These are phyloP conservation scores for Rhabdomys dilectus DNA, from an alignment of 2,113 vertebrate species.

Conservation along the genomic window DNA sequence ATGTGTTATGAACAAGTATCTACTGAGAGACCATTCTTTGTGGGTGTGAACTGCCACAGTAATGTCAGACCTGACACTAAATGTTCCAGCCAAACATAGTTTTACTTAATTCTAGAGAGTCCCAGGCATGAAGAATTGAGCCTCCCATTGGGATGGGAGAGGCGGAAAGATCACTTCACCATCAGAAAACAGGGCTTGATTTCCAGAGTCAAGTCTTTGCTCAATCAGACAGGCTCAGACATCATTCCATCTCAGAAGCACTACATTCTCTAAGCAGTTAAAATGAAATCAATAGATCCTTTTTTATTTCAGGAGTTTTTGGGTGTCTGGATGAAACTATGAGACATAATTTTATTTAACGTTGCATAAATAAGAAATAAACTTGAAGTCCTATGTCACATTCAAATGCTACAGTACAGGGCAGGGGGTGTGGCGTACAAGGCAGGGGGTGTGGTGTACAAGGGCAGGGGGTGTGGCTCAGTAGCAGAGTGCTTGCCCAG, in stretches of 20 bases:
- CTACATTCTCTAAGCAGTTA: slow-evolving; percentile 38
- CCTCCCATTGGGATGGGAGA: neutral
- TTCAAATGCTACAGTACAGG: neutral
- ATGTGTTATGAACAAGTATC: neutral
- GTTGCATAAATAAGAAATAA: neutral
- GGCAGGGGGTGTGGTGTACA: too few relatives aligned
- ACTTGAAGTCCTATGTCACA: neutral
- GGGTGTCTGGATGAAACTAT: neutral
- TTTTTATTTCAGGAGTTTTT: neutral
- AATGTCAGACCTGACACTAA: neutral
- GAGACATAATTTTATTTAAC: neutral
- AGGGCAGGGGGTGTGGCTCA: neutral
- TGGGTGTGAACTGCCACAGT: neutral
- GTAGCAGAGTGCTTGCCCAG: neutral
- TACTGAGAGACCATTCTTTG: neutral
- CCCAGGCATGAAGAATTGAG: neutral
- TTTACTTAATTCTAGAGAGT: neutral
- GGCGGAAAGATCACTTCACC: neutral
- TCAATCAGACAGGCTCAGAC: neutral
- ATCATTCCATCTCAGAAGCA: neutral
- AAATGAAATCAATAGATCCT: neutral
- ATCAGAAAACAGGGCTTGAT: neutral
- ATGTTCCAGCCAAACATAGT: neutral
- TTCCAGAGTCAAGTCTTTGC: neutral
- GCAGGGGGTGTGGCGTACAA: neutral